Base-by-base conservation (phyloP, 1,140 invertebrate genomes). In the Brachionus sp. region DNA sequence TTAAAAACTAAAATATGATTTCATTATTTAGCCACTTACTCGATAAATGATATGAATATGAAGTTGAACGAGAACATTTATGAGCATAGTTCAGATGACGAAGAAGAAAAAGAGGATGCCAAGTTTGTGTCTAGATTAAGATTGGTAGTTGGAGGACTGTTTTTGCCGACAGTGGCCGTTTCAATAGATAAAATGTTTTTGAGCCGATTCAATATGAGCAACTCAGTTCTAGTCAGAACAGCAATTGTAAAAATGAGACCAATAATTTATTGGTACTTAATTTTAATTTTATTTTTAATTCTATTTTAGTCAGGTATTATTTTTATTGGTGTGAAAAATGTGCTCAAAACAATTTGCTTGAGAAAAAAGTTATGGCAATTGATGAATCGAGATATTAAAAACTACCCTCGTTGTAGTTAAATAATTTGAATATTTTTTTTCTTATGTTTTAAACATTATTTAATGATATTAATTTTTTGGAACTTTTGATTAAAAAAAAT, bases 121-220 rank as follows among this genome's bases (percentile, higher is more conserved):
- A 66, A 80, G 42, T 80, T 62, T 80, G 90, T 95, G 12, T 95
- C 94, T 0, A 93, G 94, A 4, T 96, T 95, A 0, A 91, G 95
- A 85, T 92, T 97, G 84, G 91, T 98, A 84, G 97, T 95, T 87
- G 95, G 95, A 29, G 96, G 96, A 6, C 91, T 98, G 7, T 90
- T 98, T 16, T 90, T 98, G 84, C 96, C 96, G 4, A 96, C 95
- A 1, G 93, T 97, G 85, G 95, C 96, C 10, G 95, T 94, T 12
- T 91, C 97, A 84, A 92, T 95, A 85, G 96, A 80, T 80, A 62
- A 12, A 29, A 13, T 80, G n/a, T 13, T 80, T 62, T 44, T 80
- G 57, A 80, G 39, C 19, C 46, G 77, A 9, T 80, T 80, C 7
- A 39, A 57, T 42, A 33, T 64, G 7, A 62, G 9, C 29, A 80